A percentile compares a stretch with the other conserved stretches of the same genome.
Conservation (phyloP, 2,113 vertebrate species). For the Talpa occidentalis region DNA sequence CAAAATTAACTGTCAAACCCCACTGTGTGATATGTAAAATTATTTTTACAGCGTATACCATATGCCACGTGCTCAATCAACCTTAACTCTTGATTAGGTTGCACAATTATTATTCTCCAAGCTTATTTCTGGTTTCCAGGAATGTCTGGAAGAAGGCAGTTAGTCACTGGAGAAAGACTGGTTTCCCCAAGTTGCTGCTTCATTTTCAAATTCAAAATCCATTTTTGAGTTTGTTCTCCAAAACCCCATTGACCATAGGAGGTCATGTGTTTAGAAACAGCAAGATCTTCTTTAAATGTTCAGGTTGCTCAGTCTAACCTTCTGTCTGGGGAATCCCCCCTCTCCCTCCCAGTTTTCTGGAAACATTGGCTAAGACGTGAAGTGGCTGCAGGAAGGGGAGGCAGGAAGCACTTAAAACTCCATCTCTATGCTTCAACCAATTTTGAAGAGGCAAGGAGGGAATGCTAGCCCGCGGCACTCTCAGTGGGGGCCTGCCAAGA, state of each 20-base stretch:
- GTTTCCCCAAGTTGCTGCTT: neutral
- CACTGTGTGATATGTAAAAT: accelerated
- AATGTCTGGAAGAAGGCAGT: neutral
- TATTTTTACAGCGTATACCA: neutral
- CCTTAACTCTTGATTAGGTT: neutral
- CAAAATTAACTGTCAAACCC: neutral
- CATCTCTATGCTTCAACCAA: slow-evolving; percentile 61
- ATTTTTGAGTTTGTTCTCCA: neutral
- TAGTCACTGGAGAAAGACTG: neutral
- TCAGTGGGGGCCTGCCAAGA: slow-evolving; percentile 52
- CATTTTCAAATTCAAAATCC: too few species aligned
- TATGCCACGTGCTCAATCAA: neutral
- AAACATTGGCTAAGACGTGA: slow-evolving; percentile 23
- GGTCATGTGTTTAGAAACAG: neutral
- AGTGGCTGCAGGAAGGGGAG: neutral
- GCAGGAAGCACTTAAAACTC: slow-evolving; percentile 74
- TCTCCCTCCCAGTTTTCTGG: neutral
- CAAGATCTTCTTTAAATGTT: neutral
- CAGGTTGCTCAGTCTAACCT: neutral
- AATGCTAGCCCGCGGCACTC: slow-evolving; percentile 74
- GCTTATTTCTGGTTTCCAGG: neutral
- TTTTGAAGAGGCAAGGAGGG: slow-evolving; percentile 72
- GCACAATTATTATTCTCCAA: neutral
- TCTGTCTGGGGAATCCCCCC: neutral
- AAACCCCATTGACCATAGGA: neutral